Evolutionary conservation across 2,113 vertebrate genomes (phyloP).

Genomic region (Ciconia maguari): DNA sequence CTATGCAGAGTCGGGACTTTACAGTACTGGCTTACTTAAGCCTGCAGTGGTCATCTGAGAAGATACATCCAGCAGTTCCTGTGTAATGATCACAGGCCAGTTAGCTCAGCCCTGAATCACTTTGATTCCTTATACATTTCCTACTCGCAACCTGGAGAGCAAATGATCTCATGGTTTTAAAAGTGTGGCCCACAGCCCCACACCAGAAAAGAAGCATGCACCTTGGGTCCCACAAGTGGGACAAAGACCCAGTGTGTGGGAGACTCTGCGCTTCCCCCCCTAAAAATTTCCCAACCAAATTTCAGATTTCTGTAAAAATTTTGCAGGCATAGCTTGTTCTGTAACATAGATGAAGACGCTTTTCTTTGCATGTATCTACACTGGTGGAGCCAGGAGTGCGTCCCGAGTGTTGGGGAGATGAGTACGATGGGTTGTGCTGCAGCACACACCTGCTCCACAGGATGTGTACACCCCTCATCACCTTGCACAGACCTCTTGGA

Average conservation of each 20-base stretch:
- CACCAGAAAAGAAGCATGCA: rapidly evolving
- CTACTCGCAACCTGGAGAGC: not conserved
- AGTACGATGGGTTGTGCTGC: not conserved
- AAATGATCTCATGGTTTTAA: not conserved
- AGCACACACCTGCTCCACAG: not conserved
- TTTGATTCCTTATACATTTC: not conserved
- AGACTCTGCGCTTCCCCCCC: not conserved
- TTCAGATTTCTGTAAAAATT: not conserved
- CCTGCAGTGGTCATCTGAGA: not conserved
- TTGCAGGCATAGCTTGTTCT: not conserved
- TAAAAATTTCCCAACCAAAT: not conserved
- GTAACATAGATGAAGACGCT: not conserved
- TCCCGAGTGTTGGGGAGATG: not conserved
- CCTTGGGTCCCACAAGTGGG: no score
- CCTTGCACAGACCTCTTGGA: not conserved
- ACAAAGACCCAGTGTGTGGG: not conserved
- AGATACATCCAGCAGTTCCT: not conserved
- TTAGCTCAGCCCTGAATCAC: not conserved
- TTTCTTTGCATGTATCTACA: not conserved
- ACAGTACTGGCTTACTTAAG: not conserved
- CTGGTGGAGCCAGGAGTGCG: not conserved
- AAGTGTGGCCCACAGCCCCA: not conserved
- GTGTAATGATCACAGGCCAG: not conserved
- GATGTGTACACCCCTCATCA: not conserved
- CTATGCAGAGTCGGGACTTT: not conserved